Evolutionary conservation across 2,888 invertebrate genomes (phyloP), one percentile per base, ranked within the genome.

Genomic region (Ectemnius lituratus): DNA sequence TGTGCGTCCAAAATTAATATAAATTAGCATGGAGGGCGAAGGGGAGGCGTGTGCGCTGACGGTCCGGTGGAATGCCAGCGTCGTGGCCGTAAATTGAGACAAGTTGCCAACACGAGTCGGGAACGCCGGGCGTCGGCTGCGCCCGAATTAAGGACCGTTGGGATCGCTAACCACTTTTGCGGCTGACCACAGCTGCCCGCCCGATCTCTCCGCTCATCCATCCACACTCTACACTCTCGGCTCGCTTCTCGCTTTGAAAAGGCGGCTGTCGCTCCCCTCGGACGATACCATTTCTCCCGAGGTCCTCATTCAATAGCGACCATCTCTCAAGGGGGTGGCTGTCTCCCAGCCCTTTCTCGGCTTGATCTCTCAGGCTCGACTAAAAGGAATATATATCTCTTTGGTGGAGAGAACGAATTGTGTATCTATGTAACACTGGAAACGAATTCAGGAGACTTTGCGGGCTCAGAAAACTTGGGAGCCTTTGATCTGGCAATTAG

Each of bases 1-100:
- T 70, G 81, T 74, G 73, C 58, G 81, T 83, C 79, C 79, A 78
- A 83, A 83, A 83, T 83, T 81, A 83, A 83, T 83, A 81, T 75
- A 83, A 83, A 81, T 83, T 83, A 83, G 73, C 79, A 63, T 47
- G 72, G 70, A 62, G 70, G 68, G 62, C 37, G 37, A 37, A 6
- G n/a, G 23, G 28, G 62, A 57, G 58, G 46, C 45, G 63, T 23
- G 61, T 59, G 49, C 2, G n/a, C 52, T 52, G 52, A 5, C 52
- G 52, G 4, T 52, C 52, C 52, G 52, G 49, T 49, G 81, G 74
- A 80, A 80, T 79, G 79, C 77, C 47, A 72, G 70, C 67, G 59
- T 67, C 76, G 73, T 76, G 75, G 70, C 56, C 75, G 83, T 80
- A 83, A 83, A 83, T 83, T 83, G 78, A 81, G 76, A 80, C 73